Conservation (phyloP, 2,888 invertebrate species). For the Dromius quadrimaculatus region DNA sequence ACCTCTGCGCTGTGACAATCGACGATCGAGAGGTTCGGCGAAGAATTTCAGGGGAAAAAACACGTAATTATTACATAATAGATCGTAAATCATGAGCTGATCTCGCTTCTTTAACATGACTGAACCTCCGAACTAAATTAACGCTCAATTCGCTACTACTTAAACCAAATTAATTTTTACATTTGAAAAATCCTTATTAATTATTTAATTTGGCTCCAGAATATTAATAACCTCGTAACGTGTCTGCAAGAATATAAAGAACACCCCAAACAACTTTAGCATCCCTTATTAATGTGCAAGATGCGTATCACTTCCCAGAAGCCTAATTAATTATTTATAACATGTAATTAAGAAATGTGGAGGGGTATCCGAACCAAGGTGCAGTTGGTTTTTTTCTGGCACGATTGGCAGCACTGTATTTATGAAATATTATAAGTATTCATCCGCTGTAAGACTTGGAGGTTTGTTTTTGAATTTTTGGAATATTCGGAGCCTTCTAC, state of each 20-base stretch:
- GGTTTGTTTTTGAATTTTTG: conserved; percentile 27
- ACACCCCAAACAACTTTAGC: conserved; percentile 12
- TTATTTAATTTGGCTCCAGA: conserved; percentile 19
- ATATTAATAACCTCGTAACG: conserved; percentile 5
- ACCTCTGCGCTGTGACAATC: conserved; percentile 3
- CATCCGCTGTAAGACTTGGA: background rate
- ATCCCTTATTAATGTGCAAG: conserved; percentile 30
- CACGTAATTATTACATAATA: conserved; percentile 50
- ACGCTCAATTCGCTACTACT: conserved; percentile 13
- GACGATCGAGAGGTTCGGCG: conserved; percentile 9
- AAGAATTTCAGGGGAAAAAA: conserved; percentile 39
- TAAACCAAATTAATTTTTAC: no score
- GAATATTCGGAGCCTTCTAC: conserved; percentile 8
- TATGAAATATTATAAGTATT: conserved; percentile 23
- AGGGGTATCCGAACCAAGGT: conserved; percentile 3
- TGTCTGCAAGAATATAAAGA: conserved; percentile 27
- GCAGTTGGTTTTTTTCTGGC: background rate
- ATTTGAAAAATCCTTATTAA: no score
- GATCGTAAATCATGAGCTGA: conserved; percentile 43
- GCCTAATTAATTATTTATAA: conserved; percentile 44
- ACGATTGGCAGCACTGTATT: conserved; percentile 9
- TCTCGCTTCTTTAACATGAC: conserved; percentile 5
- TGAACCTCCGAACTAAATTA: conserved; percentile 2
- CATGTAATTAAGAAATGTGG: conserved; percentile 39
- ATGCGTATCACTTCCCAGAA: conserved; percentile 41